Conservation (phyloP, 2,797 vertebrate species). For the Parauchenoglanis punctatus region DNA sequence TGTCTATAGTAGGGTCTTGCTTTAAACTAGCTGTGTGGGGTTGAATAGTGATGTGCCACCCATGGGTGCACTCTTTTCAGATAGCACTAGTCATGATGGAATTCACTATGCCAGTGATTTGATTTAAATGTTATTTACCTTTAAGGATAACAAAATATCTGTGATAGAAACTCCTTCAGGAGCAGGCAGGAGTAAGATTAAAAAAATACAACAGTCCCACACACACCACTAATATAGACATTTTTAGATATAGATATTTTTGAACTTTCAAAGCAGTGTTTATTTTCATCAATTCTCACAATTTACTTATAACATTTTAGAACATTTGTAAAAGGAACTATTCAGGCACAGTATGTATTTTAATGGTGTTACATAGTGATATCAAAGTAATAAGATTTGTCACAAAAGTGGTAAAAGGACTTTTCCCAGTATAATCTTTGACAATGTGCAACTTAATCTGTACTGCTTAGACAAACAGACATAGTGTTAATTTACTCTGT, state of each 20-base stretch:
- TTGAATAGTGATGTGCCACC: not conserved
- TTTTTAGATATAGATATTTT: too few species aligned
- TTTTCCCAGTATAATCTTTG: not conserved
- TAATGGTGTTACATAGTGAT: not conserved
- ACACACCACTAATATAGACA: not conserved
- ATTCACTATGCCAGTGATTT: not conserved
- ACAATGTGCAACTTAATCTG: not conserved
- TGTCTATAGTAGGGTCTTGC: not conserved
- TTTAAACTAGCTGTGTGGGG: not conserved
- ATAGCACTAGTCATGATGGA: not conserved
- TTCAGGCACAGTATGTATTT: not conserved
- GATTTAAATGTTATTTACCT: not conserved
- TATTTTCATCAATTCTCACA: too few species aligned
- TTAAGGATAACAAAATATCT: not conserved
- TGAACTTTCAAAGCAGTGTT: too few species aligned
- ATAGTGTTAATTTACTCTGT: not conserved
- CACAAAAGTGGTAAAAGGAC: not conserved
- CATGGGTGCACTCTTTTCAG: not conserved
- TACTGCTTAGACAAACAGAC: not conserved
- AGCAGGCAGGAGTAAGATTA: not conserved
- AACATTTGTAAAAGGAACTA: not conserved
- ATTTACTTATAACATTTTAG: not conserved
- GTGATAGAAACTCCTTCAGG: not conserved
- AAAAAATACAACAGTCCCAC: not conserved
- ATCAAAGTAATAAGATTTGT: not conserved